These are phyloP conservation scores for Pristionchus japonicus DNA, from an alignment of 2,888 invertebrate species.

Conservation along the genomic window DNA sequence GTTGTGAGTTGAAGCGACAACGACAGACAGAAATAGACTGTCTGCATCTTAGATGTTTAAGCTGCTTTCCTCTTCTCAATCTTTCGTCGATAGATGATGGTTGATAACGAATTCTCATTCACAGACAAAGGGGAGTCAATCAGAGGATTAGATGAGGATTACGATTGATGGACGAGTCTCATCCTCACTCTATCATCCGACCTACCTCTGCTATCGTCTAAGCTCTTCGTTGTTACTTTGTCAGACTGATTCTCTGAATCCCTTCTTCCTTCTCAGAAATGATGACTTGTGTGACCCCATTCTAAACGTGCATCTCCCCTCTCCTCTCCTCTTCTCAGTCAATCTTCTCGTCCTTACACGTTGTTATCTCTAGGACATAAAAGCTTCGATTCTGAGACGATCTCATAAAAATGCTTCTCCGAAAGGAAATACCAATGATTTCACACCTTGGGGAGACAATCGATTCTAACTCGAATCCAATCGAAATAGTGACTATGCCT, in stretches of 20 bases:
- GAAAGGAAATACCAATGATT: constrained; percentile 22
- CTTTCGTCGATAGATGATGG: constrained; percentile 6
- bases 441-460: constrained; percentile 19
- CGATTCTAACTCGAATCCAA: neutral
- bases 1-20: neutral
- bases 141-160: constrained; percentile 31
- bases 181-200: neutral
- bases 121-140: neutral
- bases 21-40: neutral
- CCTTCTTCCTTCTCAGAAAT: neutral
- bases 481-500: neutral
- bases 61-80: neutral
- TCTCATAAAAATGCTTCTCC: constrained; percentile 15
- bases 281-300: neutral
- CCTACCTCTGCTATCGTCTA: constrained; percentile 4
- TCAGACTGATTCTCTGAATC: neutral
- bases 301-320: neutral
- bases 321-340: neutral
- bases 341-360: neutral
- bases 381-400: neutral
- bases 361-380: neutral
- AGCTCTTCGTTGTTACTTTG: neutral
- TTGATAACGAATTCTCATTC: constrained; percentile 22
- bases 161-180: neutral
- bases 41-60: neutral